Base-by-base conservation (phyloP, 2,797 vertebrate species). In the Hydrophis major region DNA sequence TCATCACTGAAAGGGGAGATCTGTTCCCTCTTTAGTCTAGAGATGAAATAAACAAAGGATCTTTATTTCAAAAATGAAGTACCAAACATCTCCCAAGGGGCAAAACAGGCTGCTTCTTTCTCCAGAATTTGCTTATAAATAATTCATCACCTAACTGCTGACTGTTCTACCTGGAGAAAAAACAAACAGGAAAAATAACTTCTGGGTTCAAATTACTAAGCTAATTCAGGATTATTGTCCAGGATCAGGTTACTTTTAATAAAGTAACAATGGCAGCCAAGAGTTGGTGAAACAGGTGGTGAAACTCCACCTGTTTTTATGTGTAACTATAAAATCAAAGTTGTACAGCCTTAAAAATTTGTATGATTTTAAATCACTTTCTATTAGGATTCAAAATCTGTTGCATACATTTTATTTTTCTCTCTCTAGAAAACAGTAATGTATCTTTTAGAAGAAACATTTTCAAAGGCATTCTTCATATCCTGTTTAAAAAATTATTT, bases 71-170 rank as follows among this genome's bases (percentile, higher is more conserved):
- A 63, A 92, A 91, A 5, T 27, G 92, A 59, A 83, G 4, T 83
- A 94, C 91, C 95, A 94, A 87, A 90, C 22, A 83, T 12, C 50
- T 95, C 90, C 89, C 93, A 92, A 94, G 91, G 92, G 93, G 92
- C 94, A 95, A 95, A 96, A 92, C 61, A 94, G 88, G 88, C 90
- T 93, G 55, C 37, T 92, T 95, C 94, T 94, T 28, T 74, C 86
- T 42, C 91, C 53, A 66, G 0, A 0, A 50, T 90, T 57, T 93
- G 89, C 42, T 89, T 10, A 0, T 55, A 91, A 60, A 91, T 10
- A n/a, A 86, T 91, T 55, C 90, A 60, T 87, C 0, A 0, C 55
- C 56, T 93, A 92, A 94, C 10, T 88, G 94, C 57, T 50, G 3
- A n/a, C 86, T 89, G 50, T 37, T 87, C 88, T 6, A 8, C 94